Conservation (phyloP, 2,888 invertebrate genomes). For the Drosophila mimetica region DNA sequence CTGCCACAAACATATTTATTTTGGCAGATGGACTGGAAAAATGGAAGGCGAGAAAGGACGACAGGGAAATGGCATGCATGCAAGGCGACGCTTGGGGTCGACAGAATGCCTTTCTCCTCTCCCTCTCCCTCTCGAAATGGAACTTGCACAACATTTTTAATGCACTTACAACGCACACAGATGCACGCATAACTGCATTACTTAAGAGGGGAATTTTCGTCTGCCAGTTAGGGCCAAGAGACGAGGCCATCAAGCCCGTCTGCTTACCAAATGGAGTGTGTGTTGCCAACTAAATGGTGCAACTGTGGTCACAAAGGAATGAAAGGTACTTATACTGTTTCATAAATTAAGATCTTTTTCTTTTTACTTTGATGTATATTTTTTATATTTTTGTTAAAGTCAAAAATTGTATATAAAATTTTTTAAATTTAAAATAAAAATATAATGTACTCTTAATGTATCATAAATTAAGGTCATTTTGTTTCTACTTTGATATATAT, state of each 20-base stretch:
- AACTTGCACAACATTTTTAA: conserved; percentile 45
- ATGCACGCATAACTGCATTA: conserved; percentile 39
- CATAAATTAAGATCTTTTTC: no score
- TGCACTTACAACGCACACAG: conserved; percentile 41
- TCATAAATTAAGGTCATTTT: no score
- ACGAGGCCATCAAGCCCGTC: conserved; percentile 4
- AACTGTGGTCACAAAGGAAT: conserved; percentile 40
- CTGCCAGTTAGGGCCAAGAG: conserved; percentile 16
- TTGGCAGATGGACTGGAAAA: conserved; percentile 80
- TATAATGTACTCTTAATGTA: no score
- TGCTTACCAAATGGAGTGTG: conserved; percentile 37
- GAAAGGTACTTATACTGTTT: no score
- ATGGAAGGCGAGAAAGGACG: conserved; percentile 47
- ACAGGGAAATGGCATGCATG: conserved; percentile 29
- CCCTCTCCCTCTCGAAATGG: neutral
- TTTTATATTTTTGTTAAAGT: no score
- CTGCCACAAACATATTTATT: conserved; percentile 75
- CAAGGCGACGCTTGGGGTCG: conserved; percentile 26
- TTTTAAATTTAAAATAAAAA: no score
- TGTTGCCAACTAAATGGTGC: conserved; percentile 1
- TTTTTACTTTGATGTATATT: no score
- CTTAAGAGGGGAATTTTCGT: conserved; percentile 30
- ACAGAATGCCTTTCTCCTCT: conserved; percentile 4
- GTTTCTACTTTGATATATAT: no score
- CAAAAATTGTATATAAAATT: no score